Evolutionary conservation across 2,113 vertebrate species (phyloP).

Genomic region (Corydoras maculifer): DNA sequence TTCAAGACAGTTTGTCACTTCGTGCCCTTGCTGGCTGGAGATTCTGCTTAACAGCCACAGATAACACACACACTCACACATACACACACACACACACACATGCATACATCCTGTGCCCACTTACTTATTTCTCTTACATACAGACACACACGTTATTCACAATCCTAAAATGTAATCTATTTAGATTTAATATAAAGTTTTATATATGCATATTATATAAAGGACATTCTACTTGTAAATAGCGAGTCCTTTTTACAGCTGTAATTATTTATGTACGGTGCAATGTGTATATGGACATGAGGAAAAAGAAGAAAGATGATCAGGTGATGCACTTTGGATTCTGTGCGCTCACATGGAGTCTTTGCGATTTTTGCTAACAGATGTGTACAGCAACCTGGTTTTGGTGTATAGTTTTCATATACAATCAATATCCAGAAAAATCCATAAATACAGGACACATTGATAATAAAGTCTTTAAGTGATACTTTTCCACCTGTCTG

Average conservation of each 20-base stretch:
- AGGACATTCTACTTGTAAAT: slow-evolving; percentile 99
- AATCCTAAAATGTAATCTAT: slow-evolving; percentile 87
- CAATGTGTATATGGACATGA: slow-evolving; percentile 91
- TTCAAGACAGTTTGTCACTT: slow-evolving; percentile 94
- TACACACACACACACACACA: slow-evolving; percentile 25
- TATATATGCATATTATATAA: slow-evolving; percentile 91
- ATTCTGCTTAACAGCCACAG: slow-evolving; percentile 86
- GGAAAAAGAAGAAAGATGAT: slow-evolving; percentile 56
- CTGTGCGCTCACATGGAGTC: slow-evolving; percentile 68
- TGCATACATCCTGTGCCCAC: slow-evolving; percentile 7
- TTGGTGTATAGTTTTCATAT: slow-evolving; percentile 75
- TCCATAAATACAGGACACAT: slow-evolving; percentile 70
- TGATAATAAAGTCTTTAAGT: slow-evolving; percentile 89
- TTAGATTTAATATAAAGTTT: slow-evolving; percentile 99
- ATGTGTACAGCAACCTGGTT: slow-evolving; percentile 73
- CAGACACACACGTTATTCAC: slow-evolving; percentile 43
- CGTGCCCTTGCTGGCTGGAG: slow-evolving; percentile 97
- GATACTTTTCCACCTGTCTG: neutral
- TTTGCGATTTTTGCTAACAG: slow-evolving; percentile 77
- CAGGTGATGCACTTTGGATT: slow-evolving; percentile 95
- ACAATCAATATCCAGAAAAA: slow-evolving; percentile 75
- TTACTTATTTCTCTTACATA: slow-evolving; percentile 23
- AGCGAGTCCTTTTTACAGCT: slow-evolving; percentile 98
- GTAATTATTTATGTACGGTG: slow-evolving; percentile 99
- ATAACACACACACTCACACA: slow-evolving; percentile 52